Conservation (phyloP, 2,113 vertebrate genomes). For the Hyperopisus bebe region DNA sequence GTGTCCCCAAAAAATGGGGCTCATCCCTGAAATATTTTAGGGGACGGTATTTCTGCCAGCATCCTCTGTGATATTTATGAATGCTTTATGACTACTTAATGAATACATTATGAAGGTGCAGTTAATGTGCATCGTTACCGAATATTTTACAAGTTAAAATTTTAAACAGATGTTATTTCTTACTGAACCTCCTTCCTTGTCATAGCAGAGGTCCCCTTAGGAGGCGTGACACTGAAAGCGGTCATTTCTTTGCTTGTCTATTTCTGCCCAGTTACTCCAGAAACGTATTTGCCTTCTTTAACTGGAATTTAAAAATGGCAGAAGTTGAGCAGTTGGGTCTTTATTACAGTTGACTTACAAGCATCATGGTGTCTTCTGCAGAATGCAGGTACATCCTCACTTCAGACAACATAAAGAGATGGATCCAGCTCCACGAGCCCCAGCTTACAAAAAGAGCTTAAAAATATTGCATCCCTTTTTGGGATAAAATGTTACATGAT, state of each 20-base stretch:
- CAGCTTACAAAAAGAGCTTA: neutral
- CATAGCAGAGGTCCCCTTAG: neutral
- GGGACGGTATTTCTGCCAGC: neutral
- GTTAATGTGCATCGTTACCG: too few relatives aligned
- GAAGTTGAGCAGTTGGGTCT: neutral
- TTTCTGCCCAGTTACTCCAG: neutral
- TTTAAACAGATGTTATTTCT: neutral
- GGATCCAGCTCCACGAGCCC: neutral
- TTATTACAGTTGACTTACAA: conserved; percentile 3
- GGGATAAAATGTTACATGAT: neutral
- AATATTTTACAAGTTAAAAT: neutral
- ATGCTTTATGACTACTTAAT: too few relatives aligned
- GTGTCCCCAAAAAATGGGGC: neutral
- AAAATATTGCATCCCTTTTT: neutral
- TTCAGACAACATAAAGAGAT: neutral
- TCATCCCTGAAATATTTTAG: neutral
- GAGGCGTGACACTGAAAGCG: neutral
- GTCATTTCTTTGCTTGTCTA: neutral
- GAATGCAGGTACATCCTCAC: neutral
- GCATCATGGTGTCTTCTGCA: neutral
- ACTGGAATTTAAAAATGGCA: neutral
- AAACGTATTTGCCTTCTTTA: neutral
- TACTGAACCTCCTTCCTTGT: neutral
- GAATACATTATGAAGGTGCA: too few relatives aligned
- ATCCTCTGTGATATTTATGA: too few relatives aligned